phyloP scores from a whole-genome alignment of 2,797 vertebrate genomes.

The Acrossocheilus wenchowensis region DNA sequence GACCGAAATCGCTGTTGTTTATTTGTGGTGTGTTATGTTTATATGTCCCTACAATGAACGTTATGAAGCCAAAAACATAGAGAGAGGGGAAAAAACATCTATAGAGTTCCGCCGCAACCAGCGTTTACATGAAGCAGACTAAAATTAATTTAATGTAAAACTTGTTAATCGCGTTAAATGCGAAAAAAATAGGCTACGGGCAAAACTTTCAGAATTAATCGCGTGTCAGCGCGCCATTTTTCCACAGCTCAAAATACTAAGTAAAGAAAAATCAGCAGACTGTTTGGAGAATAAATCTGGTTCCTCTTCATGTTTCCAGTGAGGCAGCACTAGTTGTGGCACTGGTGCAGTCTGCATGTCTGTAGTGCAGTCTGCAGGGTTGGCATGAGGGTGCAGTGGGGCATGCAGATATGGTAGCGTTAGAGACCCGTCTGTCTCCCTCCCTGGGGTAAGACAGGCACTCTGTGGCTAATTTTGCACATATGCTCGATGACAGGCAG shows the following conservation, averaged over 20 bases:
- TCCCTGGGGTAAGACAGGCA: slow-evolving; percentile 58
- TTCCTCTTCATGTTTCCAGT: slow-evolving; percentile 21
- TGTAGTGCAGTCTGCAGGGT: slow-evolving; percentile 28
- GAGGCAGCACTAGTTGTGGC: slow-evolving; percentile 24
- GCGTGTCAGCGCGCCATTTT: not conserved
- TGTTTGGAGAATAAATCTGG: not conserved
- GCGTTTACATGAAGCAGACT: not conserved
- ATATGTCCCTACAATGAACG: not conserved
- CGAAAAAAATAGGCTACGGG: too few relatives aligned
- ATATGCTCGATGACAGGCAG: slow-evolving; percentile 61
- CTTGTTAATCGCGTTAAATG: not conserved
- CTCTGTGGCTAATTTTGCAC: slow-evolving; percentile 59
- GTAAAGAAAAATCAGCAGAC: not conserved
- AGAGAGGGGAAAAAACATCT: too few relatives aligned
- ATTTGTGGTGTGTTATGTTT: too few relatives aligned
- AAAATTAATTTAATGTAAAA: not conserved
- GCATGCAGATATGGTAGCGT: slow-evolving; percentile 33
- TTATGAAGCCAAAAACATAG: not conserved
- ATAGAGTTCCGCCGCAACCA: not conserved
- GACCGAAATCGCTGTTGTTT: too few relatives aligned
- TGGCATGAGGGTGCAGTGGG: slow-evolving; percentile 43
- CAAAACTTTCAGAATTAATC: too few relatives aligned
- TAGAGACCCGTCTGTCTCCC: slow-evolving; percentile 42
- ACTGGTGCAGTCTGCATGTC: slow-evolving; percentile 34
- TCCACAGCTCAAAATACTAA: not conserved